Evolutionary conservation across 1,140 invertebrate species (phyloP), one percentile per base, ranked within the genome.

Genomic region (Trichogramma pretiosum): DNA sequence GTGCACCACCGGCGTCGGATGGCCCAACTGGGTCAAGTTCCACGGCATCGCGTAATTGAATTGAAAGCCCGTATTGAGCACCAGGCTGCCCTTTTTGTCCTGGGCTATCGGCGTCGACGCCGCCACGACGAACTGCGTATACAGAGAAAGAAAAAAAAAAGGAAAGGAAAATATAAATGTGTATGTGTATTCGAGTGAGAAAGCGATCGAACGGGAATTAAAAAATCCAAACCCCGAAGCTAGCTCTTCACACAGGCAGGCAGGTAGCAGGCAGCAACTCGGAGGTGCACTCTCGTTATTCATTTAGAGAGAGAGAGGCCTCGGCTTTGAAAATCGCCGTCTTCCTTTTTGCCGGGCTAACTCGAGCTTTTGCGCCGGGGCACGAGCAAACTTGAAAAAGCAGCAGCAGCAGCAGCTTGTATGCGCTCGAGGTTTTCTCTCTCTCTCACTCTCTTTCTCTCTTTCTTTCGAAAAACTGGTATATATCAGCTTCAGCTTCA

Each of bases 21-120:
- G n/a, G n/a, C 65, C 60, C 13, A 72, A 59, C 54, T 72, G 62
- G 50, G 62, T 65, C 55, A 59, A 39, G 59, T 72, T 71, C 57
- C 56, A 64, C 17, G 70, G 67, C 48, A 71, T 51, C 10, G 21
- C 52, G 51, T 63, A 71, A 58, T 72, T 70, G 56, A 71, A 62
- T 61, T 72, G 70, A 57, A 62, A 69, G 35, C 59, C 68, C 9
- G 51, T 51, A 23, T 57, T 57, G 53, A 63, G 68, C 23, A 53
- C 57, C 22, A 70, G 19, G 24, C 57, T 56, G 11, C 69, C 69
- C 26, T 50, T 59, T 51, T 67, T 61, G 54, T 45, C 58, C 58
- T 58, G 65, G 32, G 48, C 48, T 2, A 72, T 44, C 7, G 69
- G 68, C 18, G 65, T 48, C 13, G 69, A 65, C 26, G 63, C 49